Evolutionary conservation across 23 tunicate species (phyloP), one percentile per base, ranked within the genome.

Genomic region (Aplidium turbinatum): DNA sequence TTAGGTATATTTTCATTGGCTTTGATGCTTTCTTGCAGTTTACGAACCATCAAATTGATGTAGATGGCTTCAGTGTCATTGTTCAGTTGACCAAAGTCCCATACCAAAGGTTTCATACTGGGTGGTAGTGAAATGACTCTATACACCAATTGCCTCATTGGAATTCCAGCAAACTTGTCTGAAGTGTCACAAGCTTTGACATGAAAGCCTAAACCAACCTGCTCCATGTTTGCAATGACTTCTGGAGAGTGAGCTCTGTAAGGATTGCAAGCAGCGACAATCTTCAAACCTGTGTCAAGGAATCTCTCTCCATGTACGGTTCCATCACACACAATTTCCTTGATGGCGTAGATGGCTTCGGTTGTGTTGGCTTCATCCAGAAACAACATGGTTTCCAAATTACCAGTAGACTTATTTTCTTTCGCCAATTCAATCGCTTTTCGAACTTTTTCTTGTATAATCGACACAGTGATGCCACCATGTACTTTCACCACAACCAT

Each of bases 291-390:
- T n/a, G 81, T 19, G 25, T 50, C 81, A 20, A 5, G 13, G 32
- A 82, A 75, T 4, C 35, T 24, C 36, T 74, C 55, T 35, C 88
- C 88, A 38, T 62, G 64, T 2, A 77, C 77, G 4, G 73, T 85
- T 51, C 23, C 38, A 72, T 85, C 93, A 61, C 88, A 82, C 32
- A 75, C 69, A 47, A 75, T 69, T 82, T 82, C 88, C 28, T 82
- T 82, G 47, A 82, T 82, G n/a, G 88, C 88, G 38, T 75, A 82
- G 21, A 82, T 82, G 3, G 88, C 88, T 47, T 75, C 81, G 0
- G 88, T 82, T 35, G 88, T 85, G 63, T 87, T 87, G 0, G 94
- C 94, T 56, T 87, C 94, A 67, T 87, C 94, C n/a, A 72, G 64
- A 35, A 87, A 87, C 70, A 87, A 68, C 16, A 50, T 53, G 23